Evolutionary conservation across 2,888 invertebrate genomes (phyloP).

Genomic region (Byasa hedistus): DNA sequence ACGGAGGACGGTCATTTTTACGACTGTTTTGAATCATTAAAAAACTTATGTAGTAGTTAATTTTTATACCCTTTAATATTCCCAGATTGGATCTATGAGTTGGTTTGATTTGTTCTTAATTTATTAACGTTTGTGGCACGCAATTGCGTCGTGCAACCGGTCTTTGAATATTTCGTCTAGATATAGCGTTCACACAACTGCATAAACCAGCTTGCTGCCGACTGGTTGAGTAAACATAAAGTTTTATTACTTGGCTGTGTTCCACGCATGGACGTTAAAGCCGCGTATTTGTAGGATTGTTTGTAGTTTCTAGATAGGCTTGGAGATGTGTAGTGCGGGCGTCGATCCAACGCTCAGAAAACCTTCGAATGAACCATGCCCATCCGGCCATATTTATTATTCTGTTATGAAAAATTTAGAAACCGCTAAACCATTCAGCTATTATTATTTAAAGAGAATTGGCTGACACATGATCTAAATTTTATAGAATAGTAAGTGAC

Average conservation of each 20-base stretch:
- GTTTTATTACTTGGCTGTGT: conserved; percentile 78
- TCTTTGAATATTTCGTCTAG: conserved; percentile 45
- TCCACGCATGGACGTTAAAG: conserved; percentile 74
- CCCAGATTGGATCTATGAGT: conserved; percentile 17
- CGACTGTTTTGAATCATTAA: conserved; percentile 43
- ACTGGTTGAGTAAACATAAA: conserved; percentile 74
- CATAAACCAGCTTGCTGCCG: conserved; percentile 65
- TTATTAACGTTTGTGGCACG: conserved; percentile 35
- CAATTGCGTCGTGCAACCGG: conserved; percentile 42
- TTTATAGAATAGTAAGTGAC: too few species aligned
- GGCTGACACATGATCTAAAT: too few species aligned
- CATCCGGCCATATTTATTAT: conserved; percentile 3
- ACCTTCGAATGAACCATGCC: conserved; percentile 25
- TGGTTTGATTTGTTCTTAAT: conserved; percentile 31
- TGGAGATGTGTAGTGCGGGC: conserved; percentile 39
- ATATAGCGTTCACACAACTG: conserved; percentile 43
- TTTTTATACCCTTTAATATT: conserved; percentile 34
- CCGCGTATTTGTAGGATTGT: conserved; percentile 66
- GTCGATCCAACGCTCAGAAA: conserved; percentile 36
- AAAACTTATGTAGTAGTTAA: conserved; percentile 50
- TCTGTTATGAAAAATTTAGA: background rate
- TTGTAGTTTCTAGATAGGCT: conserved; percentile 50
- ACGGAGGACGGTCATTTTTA: conserved; percentile 38
- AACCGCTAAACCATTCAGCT: too few species aligned
- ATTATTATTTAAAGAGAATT: too few species aligned